Conservation (phyloP, 2,888 invertebrate species). For the Amiota communis region DNA sequence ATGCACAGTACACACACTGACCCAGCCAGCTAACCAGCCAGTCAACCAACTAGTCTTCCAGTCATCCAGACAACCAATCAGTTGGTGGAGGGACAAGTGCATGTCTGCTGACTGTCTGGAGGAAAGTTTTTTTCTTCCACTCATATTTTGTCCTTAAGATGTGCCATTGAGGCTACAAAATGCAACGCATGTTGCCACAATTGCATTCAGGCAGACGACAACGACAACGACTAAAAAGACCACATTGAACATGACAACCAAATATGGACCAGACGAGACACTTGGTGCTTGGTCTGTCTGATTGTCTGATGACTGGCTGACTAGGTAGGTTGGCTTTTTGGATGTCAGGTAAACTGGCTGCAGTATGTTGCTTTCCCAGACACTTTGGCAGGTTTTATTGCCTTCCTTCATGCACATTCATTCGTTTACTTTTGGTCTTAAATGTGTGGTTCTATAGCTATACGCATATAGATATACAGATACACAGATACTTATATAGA, state of each 20-base stretch:
- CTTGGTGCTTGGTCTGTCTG: constrained; percentile 37
- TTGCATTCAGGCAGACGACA: constrained; percentile 19
- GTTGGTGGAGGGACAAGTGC: constrained; percentile 64
- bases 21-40: constrained; percentile 44
- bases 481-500: background rate
- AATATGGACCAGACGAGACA: constrained; percentile 61
- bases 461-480: too few species aligned
- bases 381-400: constrained; percentile 45
- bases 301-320: constrained; percentile 36
- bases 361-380: constrained; percentile 46
- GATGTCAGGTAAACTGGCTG: constrained; percentile 57
- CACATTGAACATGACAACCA: constrained; percentile 48
- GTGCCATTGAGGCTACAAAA: constrained; percentile 40
- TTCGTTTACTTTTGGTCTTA: background rate
- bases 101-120: constrained; percentile 71
- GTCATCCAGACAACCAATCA: constrained; percentile 35
- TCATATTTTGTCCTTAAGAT: constrained; percentile 55
- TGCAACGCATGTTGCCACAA: constrained; percentile 32
- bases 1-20: constrained; percentile 42
- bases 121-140: constrained; percentile 38
- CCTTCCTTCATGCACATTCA: constrained; percentile 33
- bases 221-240: constrained; percentile 12
- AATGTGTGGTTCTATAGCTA: background rate
- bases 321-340: constrained; percentile 31
- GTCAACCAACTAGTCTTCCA: constrained; percentile 22